phyloP scores from a whole-genome alignment of 2,888 invertebrate genomes.

The Serrognathus titanus region DNA sequence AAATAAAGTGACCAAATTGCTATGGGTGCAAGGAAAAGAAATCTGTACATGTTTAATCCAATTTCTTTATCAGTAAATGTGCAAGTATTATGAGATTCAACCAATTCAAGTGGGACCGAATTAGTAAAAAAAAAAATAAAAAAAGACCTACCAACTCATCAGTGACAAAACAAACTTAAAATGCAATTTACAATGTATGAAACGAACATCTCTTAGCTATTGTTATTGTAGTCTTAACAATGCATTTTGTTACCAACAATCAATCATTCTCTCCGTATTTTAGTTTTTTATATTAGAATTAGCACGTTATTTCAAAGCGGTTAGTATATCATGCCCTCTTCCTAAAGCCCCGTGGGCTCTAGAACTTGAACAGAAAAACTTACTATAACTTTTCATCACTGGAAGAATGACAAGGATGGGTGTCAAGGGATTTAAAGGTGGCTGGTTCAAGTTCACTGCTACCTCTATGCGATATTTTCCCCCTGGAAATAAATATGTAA shows the following conservation, averaged over 20 bases:
- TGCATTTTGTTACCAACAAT: too few relatives aligned
- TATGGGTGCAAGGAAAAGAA: too few relatives aligned
- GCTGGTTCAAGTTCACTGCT: constrained; percentile 24
- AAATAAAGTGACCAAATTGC: too few relatives aligned
- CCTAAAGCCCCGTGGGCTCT: neutral
- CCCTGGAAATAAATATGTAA: constrained; percentile 22
- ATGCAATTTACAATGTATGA: neutral
- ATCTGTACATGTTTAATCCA: too few relatives aligned
- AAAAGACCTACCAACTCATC: neutral
- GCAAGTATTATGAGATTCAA: neutral
- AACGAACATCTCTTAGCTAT: too few relatives aligned
- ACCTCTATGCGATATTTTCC: constrained; percentile 21
- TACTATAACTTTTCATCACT: constrained; percentile 29
- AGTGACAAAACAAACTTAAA: neutral
- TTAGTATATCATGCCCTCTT: neutral
- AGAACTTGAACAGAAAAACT: constrained; percentile 19
- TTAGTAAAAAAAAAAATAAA: neutral
- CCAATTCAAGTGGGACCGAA: neutral
- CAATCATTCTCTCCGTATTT: too few relatives aligned
- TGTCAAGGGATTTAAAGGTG: constrained; percentile 21
- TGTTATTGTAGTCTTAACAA: too few relatives aligned
- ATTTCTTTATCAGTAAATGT: too few relatives aligned
- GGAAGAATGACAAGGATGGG: constrained; percentile 27
- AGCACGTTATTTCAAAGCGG: neutral
- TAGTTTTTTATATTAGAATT: too few relatives aligned